Evolutionary conservation across 2,888 invertebrate genomes (phyloP), one percentile per base, ranked within the genome.

Genomic region (Cosmia pyralina): DNA sequence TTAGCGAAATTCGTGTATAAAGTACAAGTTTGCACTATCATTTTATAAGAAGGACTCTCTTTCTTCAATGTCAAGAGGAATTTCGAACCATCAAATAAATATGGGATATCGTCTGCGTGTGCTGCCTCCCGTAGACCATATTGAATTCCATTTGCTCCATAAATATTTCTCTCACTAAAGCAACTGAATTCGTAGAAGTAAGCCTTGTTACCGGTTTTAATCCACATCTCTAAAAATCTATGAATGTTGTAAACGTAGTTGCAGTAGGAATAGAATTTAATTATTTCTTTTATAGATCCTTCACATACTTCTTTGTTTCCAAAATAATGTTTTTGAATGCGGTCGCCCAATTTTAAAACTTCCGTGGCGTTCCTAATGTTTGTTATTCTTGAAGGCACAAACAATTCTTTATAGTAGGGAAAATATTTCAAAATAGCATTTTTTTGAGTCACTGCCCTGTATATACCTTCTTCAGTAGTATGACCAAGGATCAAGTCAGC

Each of bases 401-500:
- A 62, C 13, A 80, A 22, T 69, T 88, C 86, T 34, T 72, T 57
- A 48, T 75, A 22, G 0, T 4, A 86, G 52, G 81, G 77, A 57
- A 80, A 85, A 5, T 64, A 52, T 50, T 82, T 59, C n/a, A 85
- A 38, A 34, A 87, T 63, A 10, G n/a, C 44, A n/a, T 75, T 34
- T 46, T 60, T 63, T 41, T 69, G 63, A 6, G 34, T 22, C 6
- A 34, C 2, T 7, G 55, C 63, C n/a, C 15, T 59, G 28, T 63
- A 63, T 28, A 57, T 4, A 4, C 97, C 97, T 93, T 98, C 98
- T 68, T 97, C 96, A 0, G 96, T 95, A 44, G 97, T 98, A 13
- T 97, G 88, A 17, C 98, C 98, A 50, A 97, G 94, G 90, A 98
- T 97, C 91, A 97, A 96, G 0, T 97, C 97, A 2, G 97, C 94